phyloP scores from a whole-genome alignment of 2,888 invertebrate species.

The Cremastinae sp. region DNA sequence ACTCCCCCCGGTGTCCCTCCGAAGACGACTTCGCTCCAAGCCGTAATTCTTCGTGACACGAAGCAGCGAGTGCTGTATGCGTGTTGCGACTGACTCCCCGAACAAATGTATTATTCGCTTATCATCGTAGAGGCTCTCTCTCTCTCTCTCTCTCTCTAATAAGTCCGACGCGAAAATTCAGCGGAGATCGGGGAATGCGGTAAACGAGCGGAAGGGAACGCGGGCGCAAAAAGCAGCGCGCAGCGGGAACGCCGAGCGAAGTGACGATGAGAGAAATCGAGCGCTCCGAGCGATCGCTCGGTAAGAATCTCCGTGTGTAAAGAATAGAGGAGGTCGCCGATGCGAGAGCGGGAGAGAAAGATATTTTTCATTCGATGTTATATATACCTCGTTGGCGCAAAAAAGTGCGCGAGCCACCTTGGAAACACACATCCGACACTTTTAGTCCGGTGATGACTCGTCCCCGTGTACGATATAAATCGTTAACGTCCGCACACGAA shows the following conservation, averaged over 20 bases:
- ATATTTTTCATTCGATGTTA: slow-evolving; percentile 43
- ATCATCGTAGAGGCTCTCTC: slow-evolving; percentile 9
- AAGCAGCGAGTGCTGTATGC: slow-evolving; percentile 47
- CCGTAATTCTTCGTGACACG: slow-evolving; percentile 60
- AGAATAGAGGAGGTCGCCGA: slow-evolving; percentile 44
- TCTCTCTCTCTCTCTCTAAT: background rate
- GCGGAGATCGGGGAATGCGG: slow-evolving; percentile 25
- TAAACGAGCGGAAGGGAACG: slow-evolving; percentile 7
- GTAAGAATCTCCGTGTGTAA: slow-evolving; percentile 52
- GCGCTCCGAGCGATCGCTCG: slow-evolving; percentile 53
- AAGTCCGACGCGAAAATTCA: background rate
- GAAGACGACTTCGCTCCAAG: slow-evolving; percentile 55
- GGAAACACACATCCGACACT: slow-evolving; percentile 47
- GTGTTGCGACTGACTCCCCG: slow-evolving; percentile 57
- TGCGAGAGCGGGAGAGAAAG: background rate
- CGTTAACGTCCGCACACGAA: background rate
- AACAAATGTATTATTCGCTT: slow-evolving; percentile 44
- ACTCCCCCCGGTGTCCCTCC: slow-evolving; percentile 34
- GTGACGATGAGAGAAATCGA: slow-evolving; percentile 64
- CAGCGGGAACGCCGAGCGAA: slow-evolving; percentile 43
- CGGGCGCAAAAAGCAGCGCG: slow-evolving; percentile 16
- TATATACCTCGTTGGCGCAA: no score
- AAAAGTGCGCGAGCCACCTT: slow-evolving; percentile 48
- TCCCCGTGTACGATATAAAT: slow-evolving; percentile 7
- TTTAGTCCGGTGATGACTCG: slow-evolving; percentile 37